Evolutionary conservation across 2,113 vertebrate genomes (phyloP).

Genomic region (Microtus richardsoni): DNA sequence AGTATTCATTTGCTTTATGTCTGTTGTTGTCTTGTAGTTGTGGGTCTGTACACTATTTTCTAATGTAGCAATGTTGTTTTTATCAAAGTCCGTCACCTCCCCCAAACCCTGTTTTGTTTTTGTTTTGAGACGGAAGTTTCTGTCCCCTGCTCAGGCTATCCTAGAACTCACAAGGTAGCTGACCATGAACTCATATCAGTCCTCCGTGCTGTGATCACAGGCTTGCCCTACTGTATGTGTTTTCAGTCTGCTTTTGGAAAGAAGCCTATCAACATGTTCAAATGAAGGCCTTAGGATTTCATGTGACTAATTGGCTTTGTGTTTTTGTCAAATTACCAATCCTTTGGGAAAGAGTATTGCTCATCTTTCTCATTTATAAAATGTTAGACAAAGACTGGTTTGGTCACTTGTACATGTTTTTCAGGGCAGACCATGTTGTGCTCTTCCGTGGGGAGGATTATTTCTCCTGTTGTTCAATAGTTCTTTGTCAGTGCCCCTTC

Average conservation of each 20-base stretch:
- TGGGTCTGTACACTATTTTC: background rate
- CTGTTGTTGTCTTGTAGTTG: background rate
- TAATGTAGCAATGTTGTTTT: background rate
- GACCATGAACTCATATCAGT: background rate
- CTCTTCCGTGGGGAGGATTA: background rate
- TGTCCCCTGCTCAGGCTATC: background rate
- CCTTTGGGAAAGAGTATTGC: background rate
- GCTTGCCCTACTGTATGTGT: too few relatives aligned
- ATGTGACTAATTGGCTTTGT: background rate
- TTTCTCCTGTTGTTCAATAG: background rate
- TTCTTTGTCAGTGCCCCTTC: background rate
- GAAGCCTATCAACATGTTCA: background rate
- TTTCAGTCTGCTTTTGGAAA: constrained; percentile 4
- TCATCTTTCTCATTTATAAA: background rate
- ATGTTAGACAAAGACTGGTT: background rate
- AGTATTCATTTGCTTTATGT: background rate
- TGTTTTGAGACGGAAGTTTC: background rate
- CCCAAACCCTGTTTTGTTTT: background rate
- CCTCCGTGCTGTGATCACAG: background rate
- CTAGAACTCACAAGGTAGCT: background rate
- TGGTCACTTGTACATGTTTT: background rate
- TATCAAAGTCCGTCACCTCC: background rate
- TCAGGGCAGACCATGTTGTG: background rate
- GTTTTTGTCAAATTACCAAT: constrained; percentile 4
- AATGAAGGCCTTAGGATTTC: background rate